phyloP scores from a whole-genome alignment of 2,888 invertebrate species.

The Diplolepis rosae region DNA sequence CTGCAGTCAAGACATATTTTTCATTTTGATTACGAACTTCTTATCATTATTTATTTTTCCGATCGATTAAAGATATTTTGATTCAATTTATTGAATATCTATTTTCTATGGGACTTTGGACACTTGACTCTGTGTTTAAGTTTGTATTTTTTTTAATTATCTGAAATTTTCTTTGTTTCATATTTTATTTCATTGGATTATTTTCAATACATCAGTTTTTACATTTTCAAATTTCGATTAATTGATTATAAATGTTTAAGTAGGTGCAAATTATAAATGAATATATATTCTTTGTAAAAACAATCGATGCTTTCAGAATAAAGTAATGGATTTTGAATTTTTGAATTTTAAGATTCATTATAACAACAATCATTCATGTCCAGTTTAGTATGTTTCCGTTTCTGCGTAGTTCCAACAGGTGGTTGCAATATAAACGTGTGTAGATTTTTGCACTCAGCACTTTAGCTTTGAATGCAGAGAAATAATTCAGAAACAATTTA shows the following conservation, averaged over 20 bases:
- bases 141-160: too few relatives aligned
- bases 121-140: too few relatives aligned
- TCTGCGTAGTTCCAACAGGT: constrained; percentile 49
- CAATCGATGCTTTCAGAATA: not conserved
- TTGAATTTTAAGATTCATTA: not conserved
- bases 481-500: too few relatives aligned
- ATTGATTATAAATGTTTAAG: too few relatives aligned
- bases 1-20: constrained; percentile 7
- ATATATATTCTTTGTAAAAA: not conserved
- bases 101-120: not conserved
- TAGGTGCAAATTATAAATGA: not conserved
- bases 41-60: not conserved
- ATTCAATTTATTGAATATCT: not conserved
- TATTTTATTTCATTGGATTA: too few relatives aligned
- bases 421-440: constrained; percentile 46
- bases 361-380: not conserved
- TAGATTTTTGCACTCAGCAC: not conserved
- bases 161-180: too few relatives aligned
- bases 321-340: not conserved
- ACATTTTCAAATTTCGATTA: too few relatives aligned
- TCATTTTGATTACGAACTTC: constrained; percentile 10
- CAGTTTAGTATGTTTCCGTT: constrained; percentile 31
- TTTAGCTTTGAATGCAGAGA: not conserved
- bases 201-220: too few relatives aligned
- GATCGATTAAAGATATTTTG: not conserved